Evolutionary conservation across 2,113 vertebrate genomes (phyloP), one percentile per base, ranked within the genome.

Genomic region (Festucalex cinctus): DNA sequence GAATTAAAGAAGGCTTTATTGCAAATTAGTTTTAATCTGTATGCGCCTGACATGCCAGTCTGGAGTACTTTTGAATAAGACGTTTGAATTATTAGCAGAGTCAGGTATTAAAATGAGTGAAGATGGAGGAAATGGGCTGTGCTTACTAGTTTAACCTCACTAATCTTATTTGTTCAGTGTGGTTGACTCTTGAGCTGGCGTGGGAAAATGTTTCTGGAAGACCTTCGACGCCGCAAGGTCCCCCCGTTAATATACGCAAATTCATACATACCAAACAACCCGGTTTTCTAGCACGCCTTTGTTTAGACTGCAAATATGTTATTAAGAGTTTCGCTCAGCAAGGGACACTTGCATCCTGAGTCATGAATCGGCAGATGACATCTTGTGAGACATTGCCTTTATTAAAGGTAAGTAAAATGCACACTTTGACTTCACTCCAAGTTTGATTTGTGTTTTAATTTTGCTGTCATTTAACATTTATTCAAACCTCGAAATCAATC

Each of bases 151-250:
- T 72, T 66, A 82, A 82, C 80, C 86, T 78, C 89, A 54, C 84
- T 91, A 92, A 92, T 92, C 91, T 92, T 74, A 92, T 92, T 91
- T 91, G 90, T 92, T 91, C 91, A 88, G 91, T 87, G 73, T 91
- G 89, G 85, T 77, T 92, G 91, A 91, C 71, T 84, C 86, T 90
- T 24, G 81, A 91, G 88, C 88, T 43, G 32, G 80, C 90, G 91
- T 92, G 90, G 90, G 91, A 92, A 92, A 87, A 87, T 89, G 80
- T 76, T 88, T 82, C 78, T 78, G 77, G 43, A 71, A 69, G 81
- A 80, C 68, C 59, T 60, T 51, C 78, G 43, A 83, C 88, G 83
- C 76, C 74, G 22, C 76, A 69, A 58, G 62, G 75, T 48, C 74
- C 60, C 80, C 80, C 73, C 78, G 78, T 86, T 83, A 84, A 82